Evolutionary conservation across 1,140 invertebrate species (phyloP), one percentile per base, ranked within the genome.

Genomic region (Ephestia elutella): DNA sequence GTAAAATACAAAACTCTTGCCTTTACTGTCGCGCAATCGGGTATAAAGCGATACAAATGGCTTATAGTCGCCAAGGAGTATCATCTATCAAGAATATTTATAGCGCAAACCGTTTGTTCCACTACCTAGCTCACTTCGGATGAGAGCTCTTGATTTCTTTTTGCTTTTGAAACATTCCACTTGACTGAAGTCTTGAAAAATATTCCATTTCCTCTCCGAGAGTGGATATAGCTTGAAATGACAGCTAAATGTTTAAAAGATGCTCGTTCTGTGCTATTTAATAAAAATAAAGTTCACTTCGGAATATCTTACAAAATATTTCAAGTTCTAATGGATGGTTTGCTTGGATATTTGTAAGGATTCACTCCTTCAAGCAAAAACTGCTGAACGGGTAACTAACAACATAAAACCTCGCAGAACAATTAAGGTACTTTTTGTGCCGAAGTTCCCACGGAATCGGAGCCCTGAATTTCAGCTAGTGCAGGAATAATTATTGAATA

Each of bases 61-160:
- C 38, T 44, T 44, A 44, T 44, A 44, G 38, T 15, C 38, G 38
- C 38, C 38, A 44, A 44, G 38, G 10, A 15, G 15, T 44, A 44
- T 44, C 38, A 44, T 44, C 38, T 44, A 44, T 44, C 38, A 44
- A 44, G 38, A 44, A 44, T 44, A 44, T 44, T 44, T 44, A 44
- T 44, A 44, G 38, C n/a, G 38, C 38, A n/a, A 44, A 15, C 38
- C 38, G 38, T 44, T 44, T 44, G 38, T 44, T 44, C 2, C 38
- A 44, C 38, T 44, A 44, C 38, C 38, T 15, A 44, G 38, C 38
- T 15, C 32, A 35, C 38, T 44, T 15, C 38, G 38, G 38, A 44
- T 44, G 38, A 44, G 38, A 15, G 38, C 13, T 44, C 38, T 44
- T 44, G 38, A 44, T 44, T 44, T 44, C 15, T 44, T 44, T 44